Percentiles rank a stretch among this genome's conserved stretches.
Evolutionary conservation across 30 jellyfish, hydroid and myxozoan species (phyloP).

Genomic region (Catostylus mosaicus): DNA sequence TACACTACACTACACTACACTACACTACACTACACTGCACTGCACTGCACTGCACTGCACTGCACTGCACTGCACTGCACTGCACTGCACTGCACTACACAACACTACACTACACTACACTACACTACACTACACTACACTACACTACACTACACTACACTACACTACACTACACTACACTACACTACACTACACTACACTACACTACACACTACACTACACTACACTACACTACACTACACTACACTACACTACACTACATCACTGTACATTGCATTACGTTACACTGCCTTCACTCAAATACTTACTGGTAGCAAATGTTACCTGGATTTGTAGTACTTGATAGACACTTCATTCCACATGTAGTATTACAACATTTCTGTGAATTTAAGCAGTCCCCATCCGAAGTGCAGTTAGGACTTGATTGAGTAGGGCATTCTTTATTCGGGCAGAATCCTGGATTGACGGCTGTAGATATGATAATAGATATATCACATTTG

Average conservation of each 20-base stretch:
- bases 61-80: not conserved
- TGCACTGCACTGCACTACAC: not conserved
- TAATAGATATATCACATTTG: too few species aligned
- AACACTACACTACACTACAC: not conserved
- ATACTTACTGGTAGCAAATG: too few species aligned
- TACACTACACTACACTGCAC: not conserved
- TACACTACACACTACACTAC: constrained; percentile 1
- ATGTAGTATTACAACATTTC: constrained; percentile 57
- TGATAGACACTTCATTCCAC: constrained; percentile 60
- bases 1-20: too few species aligned
- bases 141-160: not conserved
- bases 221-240: not conserved
- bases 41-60: not conserved
- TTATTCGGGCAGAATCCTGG: constrained; percentile 62
- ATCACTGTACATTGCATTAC: not conserved
- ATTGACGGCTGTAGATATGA: constrained; percentile 33
- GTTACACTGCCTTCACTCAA: not conserved
- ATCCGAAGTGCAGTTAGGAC: constrained; percentile 30
- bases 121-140: constrained; percentile 3
- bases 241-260: not conserved
- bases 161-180: not conserved
- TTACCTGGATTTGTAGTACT: constrained; percentile 46
- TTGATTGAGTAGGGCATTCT: constrained; percentile 14
- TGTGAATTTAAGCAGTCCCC: constrained; percentile 46
- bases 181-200: not conserved